Percentiles rank a stretch among this genome's conserved stretches.
Evolutionary conservation across 2,888 invertebrate species (phyloP).

Genomic region (Apamea monoglypha): DNA sequence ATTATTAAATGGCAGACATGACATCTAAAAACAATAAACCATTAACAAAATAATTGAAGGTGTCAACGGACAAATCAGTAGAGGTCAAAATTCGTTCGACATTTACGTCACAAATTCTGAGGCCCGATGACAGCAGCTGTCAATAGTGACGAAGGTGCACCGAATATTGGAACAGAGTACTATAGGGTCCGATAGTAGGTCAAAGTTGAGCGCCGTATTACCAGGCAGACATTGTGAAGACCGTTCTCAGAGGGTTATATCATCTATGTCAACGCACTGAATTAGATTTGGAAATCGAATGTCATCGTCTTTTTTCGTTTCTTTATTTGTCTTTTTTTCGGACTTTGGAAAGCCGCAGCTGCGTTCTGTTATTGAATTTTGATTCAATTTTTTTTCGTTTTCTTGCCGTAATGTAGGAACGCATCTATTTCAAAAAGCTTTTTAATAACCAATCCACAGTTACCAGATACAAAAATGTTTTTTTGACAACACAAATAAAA

Average conservation of each 20-base stretch:
- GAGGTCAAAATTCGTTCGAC: slow-evolving; percentile 39
- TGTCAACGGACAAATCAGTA: slow-evolving; percentile 26
- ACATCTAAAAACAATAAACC: background rate
- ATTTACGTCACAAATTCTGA: slow-evolving; percentile 65
- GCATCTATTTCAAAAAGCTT: background rate
- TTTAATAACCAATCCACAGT: background rate
- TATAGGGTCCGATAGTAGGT: slow-evolving; percentile 69
- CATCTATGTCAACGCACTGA: slow-evolving; percentile 42
- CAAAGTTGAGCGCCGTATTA: slow-evolving; percentile 64
- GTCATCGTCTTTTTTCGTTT: slow-evolving; percentile 5
- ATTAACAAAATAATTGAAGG: slow-evolving; percentile 26
- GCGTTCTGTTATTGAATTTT: background rate
- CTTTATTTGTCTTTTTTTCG: background rate
- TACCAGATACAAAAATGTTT: background rate
- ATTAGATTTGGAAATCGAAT: slow-evolving; percentile 51
- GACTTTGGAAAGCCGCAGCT: background rate
- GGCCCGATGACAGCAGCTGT: slow-evolving; percentile 70
- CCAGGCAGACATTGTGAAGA: slow-evolving; percentile 44
- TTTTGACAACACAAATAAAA: slow-evolving; percentile 24
- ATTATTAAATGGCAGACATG: background rate
- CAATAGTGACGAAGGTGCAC: slow-evolving; percentile 78
- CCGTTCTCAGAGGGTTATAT: slow-evolving; percentile 32
- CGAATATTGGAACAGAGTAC: slow-evolving; percentile 70
- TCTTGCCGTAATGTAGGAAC: background rate
- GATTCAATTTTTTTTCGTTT: background rate